Conservation (phyloP, 2,113 vertebrate genomes). For the Salvelinus sp. region DNA sequence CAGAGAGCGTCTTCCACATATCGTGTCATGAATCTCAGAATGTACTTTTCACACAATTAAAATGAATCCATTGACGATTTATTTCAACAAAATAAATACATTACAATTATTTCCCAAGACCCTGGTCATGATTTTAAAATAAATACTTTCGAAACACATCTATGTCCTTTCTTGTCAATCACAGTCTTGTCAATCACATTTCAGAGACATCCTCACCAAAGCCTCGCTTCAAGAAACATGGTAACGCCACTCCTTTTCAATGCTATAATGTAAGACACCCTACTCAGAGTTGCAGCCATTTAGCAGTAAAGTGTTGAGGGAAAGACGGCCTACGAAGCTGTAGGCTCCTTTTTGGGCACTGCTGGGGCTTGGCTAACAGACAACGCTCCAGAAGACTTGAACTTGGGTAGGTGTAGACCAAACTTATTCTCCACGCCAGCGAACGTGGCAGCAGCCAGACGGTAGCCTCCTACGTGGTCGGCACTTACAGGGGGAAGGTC, state of each 20-base stretch:
- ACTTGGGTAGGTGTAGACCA: slow-evolving; percentile 92
- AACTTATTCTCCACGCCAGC: slow-evolving; percentile 96
- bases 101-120: slow-evolving; percentile 68
- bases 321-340: slow-evolving; percentile 44
- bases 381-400: slow-evolving; percentile 71
- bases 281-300: slow-evolving; percentile 70
- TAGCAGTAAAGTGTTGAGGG: background rate
- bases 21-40: slow-evolving; percentile 47
- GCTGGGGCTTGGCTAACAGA: slow-evolving; percentile 63
- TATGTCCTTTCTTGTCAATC: slow-evolving; percentile 86
- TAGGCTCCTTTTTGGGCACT: slow-evolving; percentile 30
- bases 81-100: slow-evolving; percentile 78
- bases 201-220: background rate
- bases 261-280: slow-evolving; percentile 39
- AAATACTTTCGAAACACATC: slow-evolving; percentile 83
- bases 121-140: slow-evolving; percentile 82
- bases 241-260: slow-evolving; percentile 62
- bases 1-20: slow-evolving; percentile 14
- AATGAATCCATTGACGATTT: slow-evolving; percentile 64
- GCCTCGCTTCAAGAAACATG: slow-evolving; percentile 53
- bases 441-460: slow-evolving; percentile 89
- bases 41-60: slow-evolving; percentile 57
- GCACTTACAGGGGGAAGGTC: slow-evolving; percentile 84
- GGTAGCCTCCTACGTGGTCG: slow-evolving; percentile 92
- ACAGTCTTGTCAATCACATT: slow-evolving; percentile 48